phyloP scores from a whole-genome alignment of 1,140 invertebrate species.

The Sarcophaga bullata region DNA sequence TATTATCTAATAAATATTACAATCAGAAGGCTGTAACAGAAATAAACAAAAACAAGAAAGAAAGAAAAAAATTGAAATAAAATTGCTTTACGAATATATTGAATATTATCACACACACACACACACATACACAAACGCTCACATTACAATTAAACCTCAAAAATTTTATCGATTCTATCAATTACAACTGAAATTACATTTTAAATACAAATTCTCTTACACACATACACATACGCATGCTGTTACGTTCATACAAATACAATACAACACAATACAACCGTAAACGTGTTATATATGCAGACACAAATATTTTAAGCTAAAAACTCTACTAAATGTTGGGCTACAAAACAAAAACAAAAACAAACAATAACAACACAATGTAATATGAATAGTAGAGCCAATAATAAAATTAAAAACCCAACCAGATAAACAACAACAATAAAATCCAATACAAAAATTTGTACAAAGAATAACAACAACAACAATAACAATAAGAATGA shows the following conservation, averaged over 20 bases:
- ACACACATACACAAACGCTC: too few species aligned
- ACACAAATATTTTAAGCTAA: conserved; percentile 10
- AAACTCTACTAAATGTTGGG: neutral
- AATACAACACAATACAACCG: too few species aligned
- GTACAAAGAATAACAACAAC: too few species aligned
- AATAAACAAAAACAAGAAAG: neutral
- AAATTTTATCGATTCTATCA: conserved; percentile 3
- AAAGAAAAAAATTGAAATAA: neutral
- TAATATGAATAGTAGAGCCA: neutral
- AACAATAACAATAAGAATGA: neutral
- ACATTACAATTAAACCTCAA: neutral
- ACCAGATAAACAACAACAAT: neutral
- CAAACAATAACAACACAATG: too few species aligned
- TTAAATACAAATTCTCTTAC: neutral
- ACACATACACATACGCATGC: neutral
- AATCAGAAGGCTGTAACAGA: neutral
- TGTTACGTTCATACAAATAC: neutral
- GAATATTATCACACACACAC: too few species aligned
- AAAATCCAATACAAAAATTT: neutral
- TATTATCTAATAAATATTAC: neutral
- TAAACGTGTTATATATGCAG: neutral
- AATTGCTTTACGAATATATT: too few species aligned
- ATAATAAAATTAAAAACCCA: conserved; percentile 4
- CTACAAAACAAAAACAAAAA: too few species aligned
- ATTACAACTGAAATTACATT: neutral